phyloP scores from a whole-genome alignment of 2,113 vertebrate species.

The Otis tarda region DNA sequence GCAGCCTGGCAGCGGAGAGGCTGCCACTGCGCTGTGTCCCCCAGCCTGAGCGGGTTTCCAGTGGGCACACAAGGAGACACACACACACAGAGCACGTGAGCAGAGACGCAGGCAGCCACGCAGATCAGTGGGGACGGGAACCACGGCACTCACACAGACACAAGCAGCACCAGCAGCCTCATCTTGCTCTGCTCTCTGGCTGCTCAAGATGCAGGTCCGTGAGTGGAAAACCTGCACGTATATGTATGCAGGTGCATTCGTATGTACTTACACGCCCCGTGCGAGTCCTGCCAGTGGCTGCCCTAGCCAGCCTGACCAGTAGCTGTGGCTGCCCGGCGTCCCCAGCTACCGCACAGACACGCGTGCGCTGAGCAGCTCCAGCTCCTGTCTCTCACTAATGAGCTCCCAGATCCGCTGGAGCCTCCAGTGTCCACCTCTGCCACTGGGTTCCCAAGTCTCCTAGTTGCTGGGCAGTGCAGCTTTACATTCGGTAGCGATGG shows the following conservation, averaged over 20 bases:
- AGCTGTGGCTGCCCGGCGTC: accelerated
- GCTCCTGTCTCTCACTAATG: accelerated
- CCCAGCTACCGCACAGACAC: accelerated
- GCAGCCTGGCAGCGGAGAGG: neutral
- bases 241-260: accelerated
- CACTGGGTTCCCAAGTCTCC: neutral
- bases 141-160: neutral
- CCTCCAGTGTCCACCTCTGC: accelerated
- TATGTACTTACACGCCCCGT: accelerated
- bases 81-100: accelerated
- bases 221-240: neutral
- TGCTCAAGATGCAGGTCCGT: neutral
- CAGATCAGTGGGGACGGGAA: accelerated
- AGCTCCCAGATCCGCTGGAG: accelerated
- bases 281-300: neutral
- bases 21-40: accelerated
- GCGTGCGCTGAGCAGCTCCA: accelerated
- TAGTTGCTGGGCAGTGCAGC: accelerated
- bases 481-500: accelerated
- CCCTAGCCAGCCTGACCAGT: neutral
- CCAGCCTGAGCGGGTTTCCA: neutral
- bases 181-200: neutral
- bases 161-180: neutral
- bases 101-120: accelerated
- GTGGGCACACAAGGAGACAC: neutral